Base-by-base conservation (phyloP, 2,113 vertebrate species). In the Anolis sagrei region DNA sequence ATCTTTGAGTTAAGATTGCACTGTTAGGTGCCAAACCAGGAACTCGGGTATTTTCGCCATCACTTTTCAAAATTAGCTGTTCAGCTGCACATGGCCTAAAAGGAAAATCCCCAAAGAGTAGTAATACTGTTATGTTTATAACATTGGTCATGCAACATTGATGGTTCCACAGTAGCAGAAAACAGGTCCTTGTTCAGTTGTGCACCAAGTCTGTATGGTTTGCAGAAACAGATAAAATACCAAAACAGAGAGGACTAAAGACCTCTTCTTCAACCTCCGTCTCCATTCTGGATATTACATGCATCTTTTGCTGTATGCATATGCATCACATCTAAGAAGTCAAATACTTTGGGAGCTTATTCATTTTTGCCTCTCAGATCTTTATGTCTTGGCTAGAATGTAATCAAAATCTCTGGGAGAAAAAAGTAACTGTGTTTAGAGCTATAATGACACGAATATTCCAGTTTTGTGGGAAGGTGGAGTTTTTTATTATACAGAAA, bases 291-390 rank as follows among this genome's bases (percentile, higher is more conserved):
- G 62, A n/a, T 62, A 79, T 82, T 84, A 85, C 89, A 81, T 84
- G 51, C 16, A 39, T 68, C 58, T 87, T 81, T 88, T 0, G 0
- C 54, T 83, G 77, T 8, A 3, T 80, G 25, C 66, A 25, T 85
- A 84, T 93, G 91, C 92, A 93, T 90, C 86, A 93, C 86, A 89
- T 87, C 89, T 89, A 90, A 78, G 87, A 89, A 89, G 89, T 89
- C 89, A 81, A 16, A 76, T 85, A 76, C 77, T 92, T 68, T 73
- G n/a, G 70, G 86, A 87, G 79, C 88, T 82, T 86, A 36, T 90
- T 92, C 61, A 0, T 13, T 79, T 88, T 76, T 78, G 82, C 86
- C 74, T 89, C 88, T 84, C 83, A 79, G 72, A 70, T 85, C 76
- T 19, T 76, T 36, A 14, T 0, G 16, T 10, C 11, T 0, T 36